Conservation (phyloP, 2,888 invertebrate genomes). For the Macrostomum cliftonense region DNA sequence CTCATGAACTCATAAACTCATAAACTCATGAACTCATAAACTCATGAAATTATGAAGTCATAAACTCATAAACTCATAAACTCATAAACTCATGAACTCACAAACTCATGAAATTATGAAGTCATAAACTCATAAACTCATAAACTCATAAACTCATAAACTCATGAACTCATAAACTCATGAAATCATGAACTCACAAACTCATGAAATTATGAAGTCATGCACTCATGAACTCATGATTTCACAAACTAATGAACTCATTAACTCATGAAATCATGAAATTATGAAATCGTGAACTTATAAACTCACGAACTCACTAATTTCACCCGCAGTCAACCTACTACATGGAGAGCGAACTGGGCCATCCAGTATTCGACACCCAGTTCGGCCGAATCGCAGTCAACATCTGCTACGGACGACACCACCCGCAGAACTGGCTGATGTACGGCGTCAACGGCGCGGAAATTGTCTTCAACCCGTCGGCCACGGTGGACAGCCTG, state of each 20-base stretch:
- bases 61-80: no score
- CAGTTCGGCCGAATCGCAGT: conserved; percentile 57
- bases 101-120: no score
- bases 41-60: no score
- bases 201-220: no score
- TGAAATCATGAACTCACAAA: neutral
- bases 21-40: no score
- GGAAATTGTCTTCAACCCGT: conserved; percentile 94
- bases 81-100: no score
- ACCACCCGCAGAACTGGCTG: conserved; percentile 92
- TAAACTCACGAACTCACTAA: neutral
- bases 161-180: no score
- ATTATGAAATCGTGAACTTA: conserved; percentile 4
- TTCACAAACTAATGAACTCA: conserved; percentile 2
- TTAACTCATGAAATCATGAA: neutral
- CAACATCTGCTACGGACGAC: conserved; percentile 91
- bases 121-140: no score
- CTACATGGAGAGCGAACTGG: conserved; percentile 76
- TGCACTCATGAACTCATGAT: neutral
- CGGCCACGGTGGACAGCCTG: conserved; percentile 57
- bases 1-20: no score
- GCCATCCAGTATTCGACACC: conserved; percentile 61
- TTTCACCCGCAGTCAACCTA: conserved; percentile 51
- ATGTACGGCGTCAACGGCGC: conserved; percentile 91
- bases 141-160: no score